Evolutionary conservation across 1,140 invertebrate species (phyloP).

Genomic region (Venustaconcha ellipsiformis): DNA sequence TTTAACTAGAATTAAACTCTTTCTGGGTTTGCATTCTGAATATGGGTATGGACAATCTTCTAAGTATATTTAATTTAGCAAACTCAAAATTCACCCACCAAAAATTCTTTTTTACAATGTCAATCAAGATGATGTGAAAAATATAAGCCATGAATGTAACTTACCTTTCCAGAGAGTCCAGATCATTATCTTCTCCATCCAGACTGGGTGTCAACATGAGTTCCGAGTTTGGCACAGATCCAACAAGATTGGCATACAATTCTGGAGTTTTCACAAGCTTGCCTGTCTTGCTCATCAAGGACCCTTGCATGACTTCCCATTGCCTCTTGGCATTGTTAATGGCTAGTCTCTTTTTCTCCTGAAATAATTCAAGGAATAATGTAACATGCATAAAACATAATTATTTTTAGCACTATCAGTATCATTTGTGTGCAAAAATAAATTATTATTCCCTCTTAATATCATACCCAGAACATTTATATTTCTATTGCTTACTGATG

Average conservation of each 20-base stretch:
- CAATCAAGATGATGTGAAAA: too few species aligned
- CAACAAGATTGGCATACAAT: slow-evolving; percentile 64
- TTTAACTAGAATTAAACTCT: too few species aligned
- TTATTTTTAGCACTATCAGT: too few species aligned
- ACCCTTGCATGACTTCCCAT: slow-evolving; percentile 67
- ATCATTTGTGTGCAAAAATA: too few species aligned
- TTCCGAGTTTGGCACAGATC: slow-evolving; percentile 51
- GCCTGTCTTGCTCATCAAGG: slow-evolving; percentile 51
- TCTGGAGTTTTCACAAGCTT: slow-evolving; percentile 60
- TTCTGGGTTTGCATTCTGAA: neutral
- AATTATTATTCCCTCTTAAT: too few species aligned
- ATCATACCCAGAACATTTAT: too few species aligned
- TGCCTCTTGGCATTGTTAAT: slow-evolving; percentile 67
- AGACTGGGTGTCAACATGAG: slow-evolving; percentile 26
- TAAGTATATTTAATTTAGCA: neutral
- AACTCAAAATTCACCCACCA: neutral
- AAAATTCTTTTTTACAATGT: too few species aligned
- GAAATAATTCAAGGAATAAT: neutral
- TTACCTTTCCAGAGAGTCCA: slow-evolving; percentile 56
- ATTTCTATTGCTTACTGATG: too few species aligned
- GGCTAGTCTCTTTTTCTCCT: slow-evolving; percentile 66
- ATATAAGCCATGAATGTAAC: neutral
- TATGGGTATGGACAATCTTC: neutral
- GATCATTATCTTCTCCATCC: slow-evolving; percentile 41
- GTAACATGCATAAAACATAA: too few species aligned